Evolutionary conservation across 92 coral and sea anemone species (phyloP), one percentile per base, ranked within the genome.

Genomic region (Zoanthus sansibaricus): DNA sequence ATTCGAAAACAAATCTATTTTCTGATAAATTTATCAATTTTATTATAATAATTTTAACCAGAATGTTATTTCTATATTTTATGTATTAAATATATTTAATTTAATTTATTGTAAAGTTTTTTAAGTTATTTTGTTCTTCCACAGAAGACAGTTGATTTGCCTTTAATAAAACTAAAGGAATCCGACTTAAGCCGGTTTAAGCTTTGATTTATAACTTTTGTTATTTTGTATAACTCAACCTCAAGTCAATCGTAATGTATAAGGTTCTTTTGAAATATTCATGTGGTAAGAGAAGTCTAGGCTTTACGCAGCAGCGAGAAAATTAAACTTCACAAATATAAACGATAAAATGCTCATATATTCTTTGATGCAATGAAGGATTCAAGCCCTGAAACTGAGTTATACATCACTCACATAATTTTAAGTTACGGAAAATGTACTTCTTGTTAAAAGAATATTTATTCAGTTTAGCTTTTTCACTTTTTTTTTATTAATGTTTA

Each of bases 201-300:
- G 5, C 8, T 17, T 7, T 62, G n/a, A n/a, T 17, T 21, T 15
- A 17, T n/a, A 17, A 17, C n/a, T 18, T 17, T 2, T 44, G n/a
- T 9, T 5, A 16, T n/a, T n/a, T 16, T 78, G 83, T 59, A 78
- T 78, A 78, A 78, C 83, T 78, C 83, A 59, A 78, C 42, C 21
- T 58, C 54, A 46, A 9, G 20, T 31, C 25, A 20, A 58, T 20
- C 46, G n/a, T 14, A 17, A 21, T 10, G 49, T 52, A 74, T 3
- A 17, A 37, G 9, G 10, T 45, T 44, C 20, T 5, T 10, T 42
- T 42, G 3, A 7, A 52, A 62, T 3, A 0, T 7, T 62, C 69
- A 17, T 7, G 69, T 17, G 69, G 1, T 21, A 62, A 17, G n/a
- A 62, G 2, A 16, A 62, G 69, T 62, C 1, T 9, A 62, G 69